Conservation (phyloP, 2,113 vertebrate genomes). For the Plotosus lineatus region DNA sequence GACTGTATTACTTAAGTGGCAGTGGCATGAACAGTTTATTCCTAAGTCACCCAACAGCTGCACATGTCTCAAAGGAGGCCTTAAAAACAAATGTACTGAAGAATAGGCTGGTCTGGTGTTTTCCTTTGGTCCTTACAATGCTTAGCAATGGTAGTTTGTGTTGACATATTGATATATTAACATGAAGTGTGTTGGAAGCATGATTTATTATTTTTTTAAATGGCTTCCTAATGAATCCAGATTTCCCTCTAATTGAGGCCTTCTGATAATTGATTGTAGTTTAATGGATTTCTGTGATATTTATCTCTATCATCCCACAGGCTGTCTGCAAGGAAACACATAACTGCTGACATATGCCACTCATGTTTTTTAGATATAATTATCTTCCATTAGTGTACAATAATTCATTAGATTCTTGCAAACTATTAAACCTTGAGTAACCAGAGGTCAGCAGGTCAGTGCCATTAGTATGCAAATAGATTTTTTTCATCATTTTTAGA, state of each 20-base stretch:
- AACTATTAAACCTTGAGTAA: neutral
- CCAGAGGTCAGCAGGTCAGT: neutral
- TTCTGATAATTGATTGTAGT: neutral
- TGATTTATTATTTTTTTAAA: neutral
- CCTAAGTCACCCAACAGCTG: slow-evolving; percentile 38
- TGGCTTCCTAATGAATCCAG: neutral
- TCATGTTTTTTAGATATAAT: neutral
- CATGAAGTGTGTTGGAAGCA: neutral
- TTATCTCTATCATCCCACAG: neutral
- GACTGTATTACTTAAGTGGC: slow-evolving; percentile 53
- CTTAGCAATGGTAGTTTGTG: neutral
- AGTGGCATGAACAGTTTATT: slow-evolving; percentile 37
- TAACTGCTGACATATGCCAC: neutral
- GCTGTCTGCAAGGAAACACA: neutral
- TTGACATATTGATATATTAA: neutral
- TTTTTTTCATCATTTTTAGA: neutral
- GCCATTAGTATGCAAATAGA: neutral
- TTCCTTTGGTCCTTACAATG: neutral
- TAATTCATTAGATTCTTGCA: neutral
- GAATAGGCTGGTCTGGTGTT: slow-evolving; percentile 6
- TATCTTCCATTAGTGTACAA: neutral
- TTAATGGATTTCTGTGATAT: neutral
- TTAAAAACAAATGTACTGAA: slow-evolving; percentile 57
- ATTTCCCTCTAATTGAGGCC: neutral
- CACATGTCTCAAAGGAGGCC: slow-evolving; percentile 54